Base-by-base conservation (phyloP, 1,140 invertebrate species). In the Ceratina australensis region DNA sequence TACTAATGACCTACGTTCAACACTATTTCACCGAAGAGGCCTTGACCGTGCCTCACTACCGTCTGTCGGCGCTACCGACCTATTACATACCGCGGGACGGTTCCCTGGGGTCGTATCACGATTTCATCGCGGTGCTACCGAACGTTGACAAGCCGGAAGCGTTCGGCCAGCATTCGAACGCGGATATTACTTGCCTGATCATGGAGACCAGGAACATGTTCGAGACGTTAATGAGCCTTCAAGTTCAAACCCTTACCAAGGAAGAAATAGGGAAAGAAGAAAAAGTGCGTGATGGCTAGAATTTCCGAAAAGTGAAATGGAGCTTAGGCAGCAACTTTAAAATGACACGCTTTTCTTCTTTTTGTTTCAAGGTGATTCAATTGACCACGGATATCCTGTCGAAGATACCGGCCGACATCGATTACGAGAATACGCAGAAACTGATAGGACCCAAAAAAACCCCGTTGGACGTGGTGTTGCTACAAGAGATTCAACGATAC, bases 141-240 rank as follows among this genome's bases (percentile, higher is more conserved):
- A 94, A 91, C 63, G 91, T 94, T 49, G 97, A 98, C 89, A 94
- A 94, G 77, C 96, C 97, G 0, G 96, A 97, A 92, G 96, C 94
- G 0, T 97, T 98, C 88, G 97, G 97, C 12, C 95, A 98, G 79
- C 97, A 98, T 92, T 94, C 96, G 5, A 98, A 98, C 89, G 97
- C 97, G 3, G 97, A 98, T 89, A 97, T 98, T 72, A 95, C 97
- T 16, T 97, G 96, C 59, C 93, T 97, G 47, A 97, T 97, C 12
- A 94, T 92, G 76, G 97, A 96, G 71, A 95, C 96, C 0, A 93
- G 95, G 79, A 94, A 94, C 61, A 93, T 98, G 83, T 98, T 97
- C 88, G 94, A 95, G 72, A 97, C 96, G 0, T 92, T 98, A 18
- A 95, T 98, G 90, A 95, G 95, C 54, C 93, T 98, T 85, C 96